Conservation (phyloP, 2,797 vertebrate species). For the Gymnodraco acuticeps region DNA sequence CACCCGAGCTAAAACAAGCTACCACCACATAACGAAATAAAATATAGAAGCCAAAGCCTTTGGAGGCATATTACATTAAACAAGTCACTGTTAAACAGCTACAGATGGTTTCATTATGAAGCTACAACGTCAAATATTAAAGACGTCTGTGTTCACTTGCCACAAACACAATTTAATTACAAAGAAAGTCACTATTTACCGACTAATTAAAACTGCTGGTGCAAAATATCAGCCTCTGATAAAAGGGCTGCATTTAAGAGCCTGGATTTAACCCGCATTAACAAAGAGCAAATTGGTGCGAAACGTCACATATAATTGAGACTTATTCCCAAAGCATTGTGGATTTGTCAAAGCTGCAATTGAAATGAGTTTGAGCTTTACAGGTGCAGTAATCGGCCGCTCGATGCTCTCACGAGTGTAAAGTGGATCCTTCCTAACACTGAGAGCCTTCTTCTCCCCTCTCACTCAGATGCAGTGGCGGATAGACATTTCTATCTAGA, state of each 20-base stretch:
- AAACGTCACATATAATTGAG: conserved; percentile 42
- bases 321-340: conserved; percentile 27
- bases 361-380: conserved; percentile 24
- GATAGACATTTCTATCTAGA: conserved; percentile 49
- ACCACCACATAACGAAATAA: neutral
- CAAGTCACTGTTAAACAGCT: conserved; percentile 10
- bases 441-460: conserved; percentile 23
- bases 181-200: conserved; percentile 23
- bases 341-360: conserved; percentile 12
- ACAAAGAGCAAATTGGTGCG: conserved; percentile 19
- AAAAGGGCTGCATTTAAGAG: conserved; percentile 23
- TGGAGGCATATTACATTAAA: neutral
- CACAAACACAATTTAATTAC: conserved; percentile 22
- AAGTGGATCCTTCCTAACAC: conserved; percentile 31
- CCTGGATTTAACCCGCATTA: conserved; percentile 39
- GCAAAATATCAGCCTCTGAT: conserved; percentile 45
- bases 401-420: conserved; percentile 15
- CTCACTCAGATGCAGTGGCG: conserved; percentile 21
- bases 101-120: conserved; percentile 28
- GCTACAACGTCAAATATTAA: conserved; percentile 26
- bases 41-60: conserved; percentile 5
- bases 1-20: conserved; percentile 16
- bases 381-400: conserved; percentile 38
- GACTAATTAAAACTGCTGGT: conserved; percentile 55
- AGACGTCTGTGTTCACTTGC: conserved; percentile 22